Percentiles rank a stretch among this genome's conserved stretches.
Conservation (phyloP, 2,888 invertebrate species). For the Embidobia sp. region DNA sequence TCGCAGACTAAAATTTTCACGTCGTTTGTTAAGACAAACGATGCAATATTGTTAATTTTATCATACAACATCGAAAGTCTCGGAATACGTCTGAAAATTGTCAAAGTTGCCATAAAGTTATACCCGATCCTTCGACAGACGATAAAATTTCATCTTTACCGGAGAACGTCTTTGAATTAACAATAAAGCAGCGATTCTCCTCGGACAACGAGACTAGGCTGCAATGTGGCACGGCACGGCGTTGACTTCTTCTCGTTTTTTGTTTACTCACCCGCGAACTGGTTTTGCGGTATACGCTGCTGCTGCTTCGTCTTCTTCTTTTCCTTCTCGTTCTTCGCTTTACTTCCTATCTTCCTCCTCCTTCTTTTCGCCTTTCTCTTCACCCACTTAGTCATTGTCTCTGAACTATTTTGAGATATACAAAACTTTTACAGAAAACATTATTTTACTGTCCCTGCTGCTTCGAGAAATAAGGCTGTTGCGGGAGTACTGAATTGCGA, state of each 20-base stretch:
- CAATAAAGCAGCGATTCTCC: constrained; percentile 77
- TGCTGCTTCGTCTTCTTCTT: constrained; percentile 59
- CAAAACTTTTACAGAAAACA: constrained; percentile 60
- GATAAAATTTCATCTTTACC: constrained; percentile 78
- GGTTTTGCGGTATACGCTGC: constrained; percentile 79
- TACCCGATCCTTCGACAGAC: constrained; percentile 73
- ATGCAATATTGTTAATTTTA: constrained; percentile 13
- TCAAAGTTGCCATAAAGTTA: constrained; percentile 62
- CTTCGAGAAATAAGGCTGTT: constrained; percentile 4
- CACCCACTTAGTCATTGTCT: constrained; percentile 65
- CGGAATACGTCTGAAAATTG: constrained; percentile 56
- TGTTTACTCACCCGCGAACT: constrained; percentile 81
- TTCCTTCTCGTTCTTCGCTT: constrained; percentile 64
- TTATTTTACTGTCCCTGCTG: constrained; percentile 34
- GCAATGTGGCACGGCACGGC: constrained; percentile 68
- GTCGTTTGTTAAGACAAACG: too few species aligned
- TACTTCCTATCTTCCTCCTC: constrained; percentile 65
- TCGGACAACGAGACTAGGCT: constrained; percentile 75
- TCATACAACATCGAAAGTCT: constrained; percentile 7
- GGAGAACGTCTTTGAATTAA: constrained; percentile 79
- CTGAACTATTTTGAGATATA: constrained; percentile 61
- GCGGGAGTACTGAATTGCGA: constrained; percentile 3
- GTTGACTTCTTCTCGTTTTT: constrained; percentile 78
- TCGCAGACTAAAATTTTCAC: too few species aligned
- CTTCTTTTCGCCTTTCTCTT: constrained; percentile 63